Conservation (phyloP, 2,797 vertebrate species). For the Sandelia bainsii region DNA sequence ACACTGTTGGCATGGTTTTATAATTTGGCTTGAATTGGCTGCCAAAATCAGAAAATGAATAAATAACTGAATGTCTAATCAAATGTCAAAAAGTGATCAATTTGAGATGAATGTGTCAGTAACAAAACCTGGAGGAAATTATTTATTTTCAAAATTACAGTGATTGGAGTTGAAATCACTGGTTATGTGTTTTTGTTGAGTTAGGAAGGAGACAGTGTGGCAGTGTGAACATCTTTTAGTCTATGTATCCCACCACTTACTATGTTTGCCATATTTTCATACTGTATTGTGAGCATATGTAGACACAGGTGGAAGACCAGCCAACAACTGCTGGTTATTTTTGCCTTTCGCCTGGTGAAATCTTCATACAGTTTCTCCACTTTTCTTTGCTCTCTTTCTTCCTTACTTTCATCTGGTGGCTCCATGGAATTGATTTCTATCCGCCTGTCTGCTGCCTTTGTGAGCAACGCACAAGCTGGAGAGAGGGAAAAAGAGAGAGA, state of each 20-base stretch:
- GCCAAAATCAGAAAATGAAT: too few relatives aligned
- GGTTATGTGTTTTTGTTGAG: background rate
- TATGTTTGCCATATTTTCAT: conserved; percentile 42
- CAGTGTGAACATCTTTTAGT: conserved; percentile 18
- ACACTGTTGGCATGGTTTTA: too few relatives aligned
- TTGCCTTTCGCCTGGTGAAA: conserved; percentile 64
- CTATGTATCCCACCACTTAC: conserved; percentile 22
- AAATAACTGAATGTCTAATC: too few relatives aligned
- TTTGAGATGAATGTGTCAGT: background rate
- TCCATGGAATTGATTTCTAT: conserved; percentile 82
- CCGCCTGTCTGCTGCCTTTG: conserved; percentile 80
- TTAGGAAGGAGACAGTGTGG: conserved; percentile 6
- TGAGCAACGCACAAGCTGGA: conserved; percentile 71
- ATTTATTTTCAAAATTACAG: background rate
- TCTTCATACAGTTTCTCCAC: conserved; percentile 65
- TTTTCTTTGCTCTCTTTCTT: conserved; percentile 65
- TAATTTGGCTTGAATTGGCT: too few relatives aligned
- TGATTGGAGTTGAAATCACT: conserved; percentile 6
- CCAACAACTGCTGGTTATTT: conserved; percentile 73
- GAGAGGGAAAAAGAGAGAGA: conserved; percentile 60
- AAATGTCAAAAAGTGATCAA: too few relatives aligned
- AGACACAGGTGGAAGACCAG: conserved; percentile 63
- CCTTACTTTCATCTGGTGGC: conserved; percentile 78
- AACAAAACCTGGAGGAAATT: too few relatives aligned
- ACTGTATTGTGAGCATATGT: conserved; percentile 40